Evolutionary conservation across 2,888 invertebrate genomes (phyloP).

Genomic region (Ectemnius lituratus): DNA sequence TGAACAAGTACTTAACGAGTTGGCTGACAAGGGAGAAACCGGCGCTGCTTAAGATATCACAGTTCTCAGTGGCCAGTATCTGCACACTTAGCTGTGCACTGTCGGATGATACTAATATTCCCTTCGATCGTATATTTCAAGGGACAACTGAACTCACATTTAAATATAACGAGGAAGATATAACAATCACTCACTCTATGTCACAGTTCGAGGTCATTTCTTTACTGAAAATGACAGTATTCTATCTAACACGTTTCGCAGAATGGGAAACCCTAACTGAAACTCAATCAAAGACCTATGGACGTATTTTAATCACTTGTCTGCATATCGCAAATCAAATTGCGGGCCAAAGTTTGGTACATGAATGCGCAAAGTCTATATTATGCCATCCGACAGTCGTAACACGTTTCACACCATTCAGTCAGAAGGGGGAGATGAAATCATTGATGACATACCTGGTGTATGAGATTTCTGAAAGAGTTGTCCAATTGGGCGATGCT

Average conservation of each 20-base stretch:
- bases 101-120: conserved; percentile 73
- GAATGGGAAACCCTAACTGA: conserved; percentile 54
- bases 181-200: conserved; percentile 47
- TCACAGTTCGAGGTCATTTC: conserved; percentile 54
- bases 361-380: conserved; percentile 69
- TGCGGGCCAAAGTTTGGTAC: conserved; percentile 33
- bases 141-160: conserved; percentile 51
- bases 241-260: conserved; percentile 70
- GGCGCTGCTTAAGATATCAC: conserved; percentile 72
- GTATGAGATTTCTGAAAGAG: conserved; percentile 57
- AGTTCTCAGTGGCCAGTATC: conserved; percentile 73
- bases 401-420: conserved; percentile 73
- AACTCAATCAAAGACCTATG: conserved; percentile 57
- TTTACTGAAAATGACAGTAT: conserved; percentile 63
- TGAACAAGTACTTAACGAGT: conserved; percentile 79
- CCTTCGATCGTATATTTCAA: conserved; percentile 74
- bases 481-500: conserved; percentile 55
- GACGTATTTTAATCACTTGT: conserved; percentile 60
- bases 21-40: conserved; percentile 78
- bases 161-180: conserved; percentile 48
- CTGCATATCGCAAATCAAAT: conserved; percentile 60
- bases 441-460: conserved; percentile 71
- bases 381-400: conserved; percentile 77
- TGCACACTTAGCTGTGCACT: conserved; percentile 78
- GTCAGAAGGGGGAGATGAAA: conserved; percentile 63